Conservation (phyloP, 2,797 vertebrate species). For the Enteromius mattozi region DNA sequence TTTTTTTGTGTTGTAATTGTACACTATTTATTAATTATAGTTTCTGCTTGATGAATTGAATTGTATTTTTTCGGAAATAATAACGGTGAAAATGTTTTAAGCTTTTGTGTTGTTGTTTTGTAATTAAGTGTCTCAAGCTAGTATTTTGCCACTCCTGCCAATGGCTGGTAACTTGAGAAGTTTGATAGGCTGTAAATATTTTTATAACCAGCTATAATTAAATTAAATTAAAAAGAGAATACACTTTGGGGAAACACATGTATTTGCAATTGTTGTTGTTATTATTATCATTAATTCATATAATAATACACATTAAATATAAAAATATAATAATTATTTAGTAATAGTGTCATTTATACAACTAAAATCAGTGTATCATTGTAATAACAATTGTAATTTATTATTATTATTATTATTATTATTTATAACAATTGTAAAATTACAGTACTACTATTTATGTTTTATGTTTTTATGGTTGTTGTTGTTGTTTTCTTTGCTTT, state of each 20-base stretch:
- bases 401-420: background rate
- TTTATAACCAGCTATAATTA: background rate
- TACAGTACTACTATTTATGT: background rate
- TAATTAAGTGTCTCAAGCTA: background rate
- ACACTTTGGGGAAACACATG: background rate
- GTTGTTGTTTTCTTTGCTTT: background rate
- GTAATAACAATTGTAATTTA: background rate
- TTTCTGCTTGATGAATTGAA: background rate
- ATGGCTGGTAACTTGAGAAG: background rate
- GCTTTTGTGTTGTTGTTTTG: background rate
- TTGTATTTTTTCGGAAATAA: background rate
- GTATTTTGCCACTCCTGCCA: background rate
- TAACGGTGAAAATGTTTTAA: background rate
- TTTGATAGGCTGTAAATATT: background rate
- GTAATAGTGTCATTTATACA: background rate
- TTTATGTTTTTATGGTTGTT: too few relatives aligned
- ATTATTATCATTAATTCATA: background rate
- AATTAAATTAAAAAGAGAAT: background rate
- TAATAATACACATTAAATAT: background rate
- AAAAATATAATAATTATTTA: background rate
- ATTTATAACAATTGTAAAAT: background rate
- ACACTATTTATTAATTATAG: background rate
- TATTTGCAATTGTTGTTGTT: background rate
- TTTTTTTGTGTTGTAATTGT: background rate
- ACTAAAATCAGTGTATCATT: background rate